Percentiles rank a stretch among this genome's conserved stretches.
Evolutionary conservation across 2,797 vertebrate species (phyloP).

Genomic region (Anguilla obscura): DNA sequence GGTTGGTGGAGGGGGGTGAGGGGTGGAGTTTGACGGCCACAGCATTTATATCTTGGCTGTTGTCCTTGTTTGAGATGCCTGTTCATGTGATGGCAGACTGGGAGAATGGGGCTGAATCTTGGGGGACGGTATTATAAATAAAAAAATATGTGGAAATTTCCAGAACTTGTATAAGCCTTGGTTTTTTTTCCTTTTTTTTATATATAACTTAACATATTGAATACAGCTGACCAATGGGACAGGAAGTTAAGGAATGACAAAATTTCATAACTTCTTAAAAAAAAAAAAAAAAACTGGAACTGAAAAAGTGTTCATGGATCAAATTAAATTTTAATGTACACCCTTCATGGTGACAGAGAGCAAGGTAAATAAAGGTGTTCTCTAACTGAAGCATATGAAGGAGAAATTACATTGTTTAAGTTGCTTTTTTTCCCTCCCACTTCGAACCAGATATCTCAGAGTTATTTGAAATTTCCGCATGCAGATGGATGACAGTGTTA

Average conservation of each 20-base stretch:
- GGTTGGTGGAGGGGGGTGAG: background rate
- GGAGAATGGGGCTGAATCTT: background rate
- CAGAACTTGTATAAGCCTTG: background rate
- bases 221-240: background rate
- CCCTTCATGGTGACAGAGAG: background rate
- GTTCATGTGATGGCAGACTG: background rate
- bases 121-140: background rate
- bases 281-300: background rate
- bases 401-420: background rate
- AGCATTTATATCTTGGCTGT: background rate
- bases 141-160: background rate
- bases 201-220: background rate
- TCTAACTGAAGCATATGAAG: background rate
- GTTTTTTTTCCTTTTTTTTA: too few species aligned
- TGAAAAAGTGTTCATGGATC: background rate
- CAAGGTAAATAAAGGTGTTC: background rate
- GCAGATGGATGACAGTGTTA: constrained; percentile 81
- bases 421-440: background rate
- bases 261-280: background rate
- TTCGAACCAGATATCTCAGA: background rate
- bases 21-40: background rate
- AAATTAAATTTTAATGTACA: background rate
- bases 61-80: background rate
- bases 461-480: constrained; percentile 8
- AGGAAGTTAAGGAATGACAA: background rate